Percentiles rank a stretch among this genome's conserved stretches.
These are phyloP conservation scores for Todus mexicanus DNA, from an alignment of 2,797 vertebrate species.

Conservation along the genomic window DNA sequence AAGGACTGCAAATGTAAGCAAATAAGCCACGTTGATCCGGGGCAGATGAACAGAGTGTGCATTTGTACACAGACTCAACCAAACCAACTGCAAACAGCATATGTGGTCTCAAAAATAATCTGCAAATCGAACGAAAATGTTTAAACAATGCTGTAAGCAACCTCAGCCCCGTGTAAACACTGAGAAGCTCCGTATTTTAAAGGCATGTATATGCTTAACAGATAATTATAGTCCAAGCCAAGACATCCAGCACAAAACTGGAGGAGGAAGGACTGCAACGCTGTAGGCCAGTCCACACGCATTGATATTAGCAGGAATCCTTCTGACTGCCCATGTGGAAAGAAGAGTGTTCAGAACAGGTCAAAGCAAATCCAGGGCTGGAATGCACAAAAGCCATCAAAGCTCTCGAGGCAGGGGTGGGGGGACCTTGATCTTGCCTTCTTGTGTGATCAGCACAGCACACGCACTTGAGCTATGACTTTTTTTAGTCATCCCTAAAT, in stretches of 20 bases:
- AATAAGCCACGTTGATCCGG: not conserved
- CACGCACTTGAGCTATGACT: not conserved
- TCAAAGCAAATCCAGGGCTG: not conserved
- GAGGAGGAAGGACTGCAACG: not conserved
- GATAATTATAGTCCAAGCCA: not conserved
- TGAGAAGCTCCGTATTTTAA: not conserved
- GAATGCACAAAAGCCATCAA: not conserved
- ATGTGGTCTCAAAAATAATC: not conserved
- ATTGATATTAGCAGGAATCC: not conserved
- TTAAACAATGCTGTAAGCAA: not conserved
- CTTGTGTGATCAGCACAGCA: not conserved
- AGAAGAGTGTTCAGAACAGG: not conserved
- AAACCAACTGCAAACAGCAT: not conserved
- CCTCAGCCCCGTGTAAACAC: not conserved
- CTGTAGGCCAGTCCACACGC: not conserved
- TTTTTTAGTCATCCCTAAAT: not conserved
- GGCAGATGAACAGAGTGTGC: not conserved
- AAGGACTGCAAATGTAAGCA: not conserved
- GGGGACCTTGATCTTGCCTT: not conserved
- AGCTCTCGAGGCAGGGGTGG: not conserved
- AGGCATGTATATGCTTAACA: not conserved
- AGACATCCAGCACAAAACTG: not conserved
- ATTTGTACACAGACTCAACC: not conserved
- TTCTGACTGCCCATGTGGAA: not conserved
- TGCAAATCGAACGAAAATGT: not conserved